These are phyloP conservation scores for Taurulus bubalis DNA, from an alignment of 2,113 vertebrate genomes.

Conservation along the genomic window DNA sequence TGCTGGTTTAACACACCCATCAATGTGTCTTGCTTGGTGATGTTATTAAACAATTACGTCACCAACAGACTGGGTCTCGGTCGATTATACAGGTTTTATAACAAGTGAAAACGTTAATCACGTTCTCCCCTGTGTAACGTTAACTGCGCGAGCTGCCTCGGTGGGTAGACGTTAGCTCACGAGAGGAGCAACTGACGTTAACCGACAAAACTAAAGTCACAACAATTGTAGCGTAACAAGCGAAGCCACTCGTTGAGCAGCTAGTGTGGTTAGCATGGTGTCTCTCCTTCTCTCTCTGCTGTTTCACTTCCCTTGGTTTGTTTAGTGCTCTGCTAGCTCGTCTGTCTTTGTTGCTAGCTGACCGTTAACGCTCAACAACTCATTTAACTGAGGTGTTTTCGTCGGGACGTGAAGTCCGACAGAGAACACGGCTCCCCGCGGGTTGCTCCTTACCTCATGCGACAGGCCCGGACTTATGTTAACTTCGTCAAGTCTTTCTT, in stretches of 20 bases:
- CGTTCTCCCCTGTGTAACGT: background rate
- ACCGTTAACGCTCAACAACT: slow-evolving; percentile 49
- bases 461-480: slow-evolving; percentile 47
- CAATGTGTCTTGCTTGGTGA: background rate
- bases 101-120: background rate
- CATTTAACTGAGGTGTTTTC: slow-evolving; percentile 35
- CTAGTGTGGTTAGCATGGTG: background rate
- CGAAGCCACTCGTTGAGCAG: too few species aligned
- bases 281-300: background rate
- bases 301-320: slow-evolving; percentile 21
- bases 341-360: slow-evolving; percentile 58
- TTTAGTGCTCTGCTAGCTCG: slow-evolving; percentile 46
- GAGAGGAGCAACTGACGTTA: background rate
- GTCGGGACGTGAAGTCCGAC: background rate
- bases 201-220: background rate
- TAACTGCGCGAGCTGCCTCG: slow-evolving; percentile 48
- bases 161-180: slow-evolving; percentile 29
- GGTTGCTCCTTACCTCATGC: slow-evolving; percentile 76
- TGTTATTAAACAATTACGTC: background rate
- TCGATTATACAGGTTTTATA: background rate
- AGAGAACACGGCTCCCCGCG: background rate
- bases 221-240: too few species aligned
- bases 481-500: slow-evolving; percentile 47
- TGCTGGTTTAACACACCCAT: background rate
- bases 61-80: background rate